Evolutionary conservation across 1,140 invertebrate genomes (phyloP), one percentile per base, ranked within the genome.

Genomic region (Gonioctena quinquepunctata): DNA sequence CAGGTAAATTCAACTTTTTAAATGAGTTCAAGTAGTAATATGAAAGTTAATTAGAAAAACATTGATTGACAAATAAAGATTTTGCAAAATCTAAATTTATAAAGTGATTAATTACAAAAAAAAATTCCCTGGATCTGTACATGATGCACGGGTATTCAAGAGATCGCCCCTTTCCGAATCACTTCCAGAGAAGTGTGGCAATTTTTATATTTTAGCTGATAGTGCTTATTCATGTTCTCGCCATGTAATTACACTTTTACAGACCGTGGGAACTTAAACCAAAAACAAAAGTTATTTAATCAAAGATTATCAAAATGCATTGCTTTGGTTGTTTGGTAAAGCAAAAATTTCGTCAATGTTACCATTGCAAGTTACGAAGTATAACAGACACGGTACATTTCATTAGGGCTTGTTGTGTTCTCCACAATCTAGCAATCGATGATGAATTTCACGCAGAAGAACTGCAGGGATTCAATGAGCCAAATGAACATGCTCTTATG

Each of bases 61-160:
- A n/a, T n/a, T n/a, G n/a, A n/a, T n/a, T n/a, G n/a, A n/a, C n/a
- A n/a, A n/a, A n/a, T n/a, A n/a, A n/a, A n/a, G n/a, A n/a, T n/a
- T n/a, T n/a, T n/a, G n/a, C n/a, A n/a, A n/a, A n/a, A n/a, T n/a
- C n/a, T n/a, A n/a, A n/a, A n/a, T n/a, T n/a, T n/a, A n/a, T n/a
- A n/a, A n/a, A n/a, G n/a, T n/a, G n/a, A n/a, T n/a, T n/a, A n/a
- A n/a, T n/a, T n/a, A n/a, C 5, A 5, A 42, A 13, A 42, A 42
- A 13, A 13, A 42, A 48, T 66, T 74, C 19, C 72, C 76, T 27
- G 77, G 77, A 18, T 77, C 74, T 2, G 73, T 78, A 11, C 76
- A 78, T 56, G 77, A 80, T 54, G 64, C 56, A 49, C 54, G 75
- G 23, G 72, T 79, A 6, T 78, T 75, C 61, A 52, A 68, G 19